Conservation (phyloP, 2,113 vertebrate species). For the Spea multiplicata region DNA sequence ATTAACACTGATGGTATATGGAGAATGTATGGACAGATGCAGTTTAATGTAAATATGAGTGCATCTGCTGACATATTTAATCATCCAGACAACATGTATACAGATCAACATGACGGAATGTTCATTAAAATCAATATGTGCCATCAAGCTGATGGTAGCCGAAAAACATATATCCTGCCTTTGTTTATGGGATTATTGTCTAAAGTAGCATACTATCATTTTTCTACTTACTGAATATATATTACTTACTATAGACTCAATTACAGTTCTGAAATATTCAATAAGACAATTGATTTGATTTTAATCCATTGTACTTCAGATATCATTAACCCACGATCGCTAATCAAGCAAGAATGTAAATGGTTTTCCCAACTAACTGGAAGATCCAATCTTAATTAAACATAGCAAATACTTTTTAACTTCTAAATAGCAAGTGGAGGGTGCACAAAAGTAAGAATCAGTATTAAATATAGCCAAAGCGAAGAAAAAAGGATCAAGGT, state of each 20-base stretch:
- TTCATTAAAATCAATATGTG: neutral
- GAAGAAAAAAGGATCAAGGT: no score
- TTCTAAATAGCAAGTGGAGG: neutral
- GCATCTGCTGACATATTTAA: neutral
- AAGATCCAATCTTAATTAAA: conserved; percentile 35
- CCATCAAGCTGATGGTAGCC: neutral
- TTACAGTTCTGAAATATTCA: conserved; percentile 16
- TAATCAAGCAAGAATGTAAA: conserved; percentile 9
- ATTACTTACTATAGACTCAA: conserved; percentile 3
- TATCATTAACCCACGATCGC: neutral
- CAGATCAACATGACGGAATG: neutral
- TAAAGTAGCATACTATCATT: neutral
- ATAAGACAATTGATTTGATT: neutral
- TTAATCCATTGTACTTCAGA: neutral
- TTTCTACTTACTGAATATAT: neutral
- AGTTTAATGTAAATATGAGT: conserved; percentile 17
- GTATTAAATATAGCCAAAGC: no score
- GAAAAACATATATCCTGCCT: neutral
- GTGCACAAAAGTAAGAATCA: no score
- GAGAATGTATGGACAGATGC: neutral
- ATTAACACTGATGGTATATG: neutral
- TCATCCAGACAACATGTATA: neutral
- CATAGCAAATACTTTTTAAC: conserved; percentile 19
- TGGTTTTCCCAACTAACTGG: conserved; percentile 11
- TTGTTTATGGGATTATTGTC: neutral